These are phyloP conservation scores for Vesta saturnalis DNA, from an alignment of 2,888 invertebrate genomes.

Conservation along the genomic window DNA sequence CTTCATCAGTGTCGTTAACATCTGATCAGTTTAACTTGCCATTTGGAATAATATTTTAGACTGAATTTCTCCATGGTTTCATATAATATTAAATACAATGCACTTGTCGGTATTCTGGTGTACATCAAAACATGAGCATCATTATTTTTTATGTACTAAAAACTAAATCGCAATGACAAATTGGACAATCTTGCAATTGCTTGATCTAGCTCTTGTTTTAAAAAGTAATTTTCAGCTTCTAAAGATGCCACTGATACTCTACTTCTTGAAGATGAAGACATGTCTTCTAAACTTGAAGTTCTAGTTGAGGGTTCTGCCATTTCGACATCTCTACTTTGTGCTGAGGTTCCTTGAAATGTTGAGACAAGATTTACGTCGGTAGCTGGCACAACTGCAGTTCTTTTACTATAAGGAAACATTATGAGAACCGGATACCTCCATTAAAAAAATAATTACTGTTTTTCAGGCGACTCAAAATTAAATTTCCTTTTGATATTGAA, in stretches of 20 bases:
- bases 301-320: neutral
- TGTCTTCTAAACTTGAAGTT: neutral
- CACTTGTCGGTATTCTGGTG: neutral
- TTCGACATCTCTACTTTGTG: neutral
- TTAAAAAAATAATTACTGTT: neutral
- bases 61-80: conserved; percentile 2
- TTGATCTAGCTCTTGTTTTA: neutral
- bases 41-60: neutral
- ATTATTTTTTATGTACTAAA: neutral
- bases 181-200: neutral
- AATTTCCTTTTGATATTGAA: neutral
- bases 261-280: neutral
- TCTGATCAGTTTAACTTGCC: conserved; percentile 24
- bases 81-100: conserved; percentile 3
- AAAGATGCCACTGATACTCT: neutral
- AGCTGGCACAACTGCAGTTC: neutral
- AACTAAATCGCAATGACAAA: conserved; percentile 7
- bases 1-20: conserved; percentile 35
- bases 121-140: neutral
- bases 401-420: neutral
- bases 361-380: neutral
- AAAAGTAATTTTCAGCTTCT: conserved; percentile 1
- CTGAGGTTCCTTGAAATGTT: neutral
- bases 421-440: neutral
- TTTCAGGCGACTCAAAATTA: neutral